A percentile compares a stretch with the other conserved stretches of the same genome.
Conservation (phyloP, 2,113 vertebrate genomes). For the Loxodonta africana region DNA sequence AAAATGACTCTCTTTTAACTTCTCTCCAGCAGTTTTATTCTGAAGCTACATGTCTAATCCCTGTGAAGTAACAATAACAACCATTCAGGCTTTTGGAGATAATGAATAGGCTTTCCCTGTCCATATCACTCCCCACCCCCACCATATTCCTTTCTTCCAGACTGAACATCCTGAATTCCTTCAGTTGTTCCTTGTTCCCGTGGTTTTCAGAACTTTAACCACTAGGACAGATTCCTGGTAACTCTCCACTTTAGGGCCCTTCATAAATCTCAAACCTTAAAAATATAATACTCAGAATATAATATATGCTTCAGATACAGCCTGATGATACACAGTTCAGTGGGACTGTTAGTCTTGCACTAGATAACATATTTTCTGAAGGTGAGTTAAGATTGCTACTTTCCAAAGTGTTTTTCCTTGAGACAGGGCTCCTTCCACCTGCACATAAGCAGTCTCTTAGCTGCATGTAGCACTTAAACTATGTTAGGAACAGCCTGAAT, state of each 20-base stretch:
- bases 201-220: constrained; percentile 38
- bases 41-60: neutral
- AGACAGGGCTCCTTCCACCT: neutral
- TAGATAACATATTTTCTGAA: neutral
- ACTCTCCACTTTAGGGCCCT: neutral
- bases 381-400: neutral
- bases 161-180: neutral
- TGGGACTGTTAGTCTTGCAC: neutral
- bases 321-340: neutral
- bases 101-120: neutral
- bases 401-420: neutral
- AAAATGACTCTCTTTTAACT: constrained; percentile 10
- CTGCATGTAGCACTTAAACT: neutral
- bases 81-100: neutral
- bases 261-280: constrained; percentile 6
- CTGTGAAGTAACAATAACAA: neutral
- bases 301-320: neutral
- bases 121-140: neutral
- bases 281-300: neutral
- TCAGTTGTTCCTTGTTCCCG: neutral
- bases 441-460: neutral
- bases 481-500: neutral
- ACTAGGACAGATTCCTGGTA: neutral
- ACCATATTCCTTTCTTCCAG: neutral
- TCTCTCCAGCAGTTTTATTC: neutral